These are phyloP conservation scores for Leptinotarsa tumamoca DNA, from an alignment of 2,888 invertebrate genomes.

Conservation along the genomic window DNA sequence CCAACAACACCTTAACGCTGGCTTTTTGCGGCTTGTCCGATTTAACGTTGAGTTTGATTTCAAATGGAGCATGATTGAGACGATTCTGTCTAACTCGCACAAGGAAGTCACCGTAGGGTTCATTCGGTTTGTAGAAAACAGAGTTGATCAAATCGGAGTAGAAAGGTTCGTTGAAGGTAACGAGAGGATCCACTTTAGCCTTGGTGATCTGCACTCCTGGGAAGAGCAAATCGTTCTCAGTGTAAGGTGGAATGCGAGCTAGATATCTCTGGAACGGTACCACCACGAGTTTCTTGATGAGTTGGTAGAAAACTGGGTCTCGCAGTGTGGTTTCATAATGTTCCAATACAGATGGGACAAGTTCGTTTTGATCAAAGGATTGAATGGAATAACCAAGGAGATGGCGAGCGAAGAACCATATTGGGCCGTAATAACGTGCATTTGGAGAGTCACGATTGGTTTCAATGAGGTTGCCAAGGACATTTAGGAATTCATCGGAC, in stretches of 20 bases:
- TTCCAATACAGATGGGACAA: conserved; percentile 74
- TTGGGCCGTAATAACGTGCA: conserved; percentile 69
- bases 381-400: conserved; percentile 69
- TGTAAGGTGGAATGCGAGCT: conserved; percentile 72
- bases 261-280: conserved; percentile 73
- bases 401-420: conserved; percentile 69
- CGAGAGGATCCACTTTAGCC: conserved; percentile 74
- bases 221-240: conserved; percentile 71
- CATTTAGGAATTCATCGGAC: conserved; percentile 71
- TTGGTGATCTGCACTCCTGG: conserved; percentile 72
- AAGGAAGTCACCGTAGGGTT: conserved; percentile 62
- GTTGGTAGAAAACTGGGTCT: conserved; percentile 78
- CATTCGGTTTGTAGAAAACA: conserved; percentile 66
- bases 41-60: conserved; percentile 71
- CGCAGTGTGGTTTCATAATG: conserved; percentile 74
- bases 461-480: conserved; percentile 75
- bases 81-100: conserved; percentile 73
- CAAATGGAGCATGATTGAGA: conserved; percentile 77
- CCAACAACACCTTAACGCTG: conserved; percentile 75
- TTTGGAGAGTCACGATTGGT: conserved; percentile 74
- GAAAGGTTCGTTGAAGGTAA: conserved; percentile 77
- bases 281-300: conserved; percentile 72
- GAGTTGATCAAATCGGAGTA: conserved; percentile 73
- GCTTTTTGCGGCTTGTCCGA: conserved; percentile 72
- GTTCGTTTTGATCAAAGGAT: conserved; percentile 61